Percentiles rank a stretch among this genome's conserved stretches.
Evolutionary conservation across 1,140 invertebrate genomes (phyloP).

Genomic region (Heterodera schachtii): DNA sequence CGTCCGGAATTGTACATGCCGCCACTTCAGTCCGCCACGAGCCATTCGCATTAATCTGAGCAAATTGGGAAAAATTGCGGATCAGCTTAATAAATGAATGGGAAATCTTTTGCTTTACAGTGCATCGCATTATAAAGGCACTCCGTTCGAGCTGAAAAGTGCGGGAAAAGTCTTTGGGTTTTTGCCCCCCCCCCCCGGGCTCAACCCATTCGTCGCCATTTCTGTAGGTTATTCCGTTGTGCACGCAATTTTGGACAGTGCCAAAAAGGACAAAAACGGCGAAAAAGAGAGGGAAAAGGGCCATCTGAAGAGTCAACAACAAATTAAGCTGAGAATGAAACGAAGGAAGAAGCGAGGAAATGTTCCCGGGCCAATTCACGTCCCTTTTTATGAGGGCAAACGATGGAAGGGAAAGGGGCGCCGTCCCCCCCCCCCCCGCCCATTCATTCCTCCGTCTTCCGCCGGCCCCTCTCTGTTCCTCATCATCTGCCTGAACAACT

Average conservation of each 20-base stretch:
- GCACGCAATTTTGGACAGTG: constrained; percentile 26
- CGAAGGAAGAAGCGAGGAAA: neutral
- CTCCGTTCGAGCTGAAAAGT: constrained; percentile 44
- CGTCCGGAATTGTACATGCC: constrained; percentile 48
- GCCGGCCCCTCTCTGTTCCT: neutral
- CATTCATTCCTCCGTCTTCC: neutral
- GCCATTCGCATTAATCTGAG: constrained; percentile 38
- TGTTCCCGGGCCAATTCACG: neutral
- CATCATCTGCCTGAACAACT: neutral
- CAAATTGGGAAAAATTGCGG: neutral
- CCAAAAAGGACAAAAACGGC: constrained; percentile 9
- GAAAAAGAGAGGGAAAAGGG: constrained; percentile 11
- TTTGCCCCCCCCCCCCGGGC: neutral
- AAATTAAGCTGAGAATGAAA: neutral
- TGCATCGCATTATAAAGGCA: constrained; percentile 54
- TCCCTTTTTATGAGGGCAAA: neutral
- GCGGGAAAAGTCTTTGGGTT: neutral
- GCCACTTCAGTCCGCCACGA: constrained; percentile 55
- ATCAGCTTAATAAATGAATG: neutral
- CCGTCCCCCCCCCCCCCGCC: too few species aligned
- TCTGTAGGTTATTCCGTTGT: constrained; percentile 45
- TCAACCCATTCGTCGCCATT: constrained; percentile 57
- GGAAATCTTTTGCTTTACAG: constrained; percentile 23
- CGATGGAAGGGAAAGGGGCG: neutral
- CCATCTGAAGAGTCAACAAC: neutral